phyloP scores from a whole-genome alignment of 2,797 vertebrate genomes.

The Thamnophis elegans region DNA sequence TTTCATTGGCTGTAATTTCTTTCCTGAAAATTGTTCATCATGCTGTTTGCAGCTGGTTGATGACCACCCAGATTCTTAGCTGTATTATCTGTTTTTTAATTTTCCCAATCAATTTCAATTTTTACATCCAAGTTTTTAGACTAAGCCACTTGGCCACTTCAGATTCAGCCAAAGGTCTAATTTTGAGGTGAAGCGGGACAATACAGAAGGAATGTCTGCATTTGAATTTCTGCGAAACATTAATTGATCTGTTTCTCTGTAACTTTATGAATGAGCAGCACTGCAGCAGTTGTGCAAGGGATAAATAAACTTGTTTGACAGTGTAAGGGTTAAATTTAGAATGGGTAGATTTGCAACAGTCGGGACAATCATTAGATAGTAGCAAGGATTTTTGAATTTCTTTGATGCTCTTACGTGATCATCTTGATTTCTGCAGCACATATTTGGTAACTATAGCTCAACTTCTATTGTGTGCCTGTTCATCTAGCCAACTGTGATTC shows the following conservation, averaged over 20 bases:
- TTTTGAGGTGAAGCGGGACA: neutral
- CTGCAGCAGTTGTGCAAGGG: neutral
- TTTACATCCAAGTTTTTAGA: neutral
- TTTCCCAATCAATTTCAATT: neutral
- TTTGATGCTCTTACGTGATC: neutral
- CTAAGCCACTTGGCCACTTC: neutral
- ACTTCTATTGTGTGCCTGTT: neutral
- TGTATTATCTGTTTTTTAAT: neutral
- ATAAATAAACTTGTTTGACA: neutral
- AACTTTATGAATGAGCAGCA: neutral
- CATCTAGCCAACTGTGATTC: neutral
- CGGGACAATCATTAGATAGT: neutral
- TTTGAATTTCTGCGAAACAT: neutral
- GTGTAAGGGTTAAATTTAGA: neutral
- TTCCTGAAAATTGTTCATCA: neutral
- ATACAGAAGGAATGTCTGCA: neutral
- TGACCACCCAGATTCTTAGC: neutral
- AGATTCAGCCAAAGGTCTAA: neutral
- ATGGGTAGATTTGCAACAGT: neutral
- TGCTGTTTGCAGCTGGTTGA: neutral
- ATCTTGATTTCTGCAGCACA: neutral
- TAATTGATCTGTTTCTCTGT: neutral
- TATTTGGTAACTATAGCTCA: neutral
- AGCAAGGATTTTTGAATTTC: neutral
- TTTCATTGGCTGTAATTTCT: neutral